These are phyloP conservation scores for Nothocercus julius DNA, from an alignment of 2,113 vertebrate genomes.

Conservation along the genomic window DNA sequence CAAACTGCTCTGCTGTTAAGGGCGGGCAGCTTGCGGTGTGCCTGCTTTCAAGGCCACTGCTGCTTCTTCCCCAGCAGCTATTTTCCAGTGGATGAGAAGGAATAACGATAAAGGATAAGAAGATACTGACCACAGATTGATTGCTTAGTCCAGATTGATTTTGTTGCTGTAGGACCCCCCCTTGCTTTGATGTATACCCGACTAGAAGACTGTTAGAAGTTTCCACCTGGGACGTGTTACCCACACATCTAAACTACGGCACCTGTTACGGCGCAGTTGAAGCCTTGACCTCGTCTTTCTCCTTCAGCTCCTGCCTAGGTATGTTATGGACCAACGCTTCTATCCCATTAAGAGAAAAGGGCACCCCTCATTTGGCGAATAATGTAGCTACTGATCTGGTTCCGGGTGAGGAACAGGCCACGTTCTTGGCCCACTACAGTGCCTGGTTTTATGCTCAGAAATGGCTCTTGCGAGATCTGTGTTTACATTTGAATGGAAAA, in stretches of 20 bases:
- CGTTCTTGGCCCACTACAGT: background rate
- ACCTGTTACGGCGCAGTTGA: background rate
- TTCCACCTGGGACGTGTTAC: background rate
- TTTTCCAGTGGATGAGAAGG: background rate
- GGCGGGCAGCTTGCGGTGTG: background rate
- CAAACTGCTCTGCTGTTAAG: background rate
- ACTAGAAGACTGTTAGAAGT: background rate
- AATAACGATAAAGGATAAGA: background rate
- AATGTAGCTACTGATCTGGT: background rate
- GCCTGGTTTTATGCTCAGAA: background rate
- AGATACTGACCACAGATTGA: background rate
- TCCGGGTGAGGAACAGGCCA: fast-evolving
- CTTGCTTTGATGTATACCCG: background rate
- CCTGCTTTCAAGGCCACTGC: background rate
- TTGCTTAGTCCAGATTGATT: background rate
- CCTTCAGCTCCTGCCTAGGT: background rate
- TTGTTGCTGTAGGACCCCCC: background rate
- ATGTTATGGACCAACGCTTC: background rate
- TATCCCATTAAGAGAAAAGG: background rate
- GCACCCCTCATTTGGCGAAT: background rate
- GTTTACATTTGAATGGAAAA: background rate
- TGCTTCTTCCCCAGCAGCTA: background rate
- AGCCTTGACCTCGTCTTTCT: constrained; percentile 9
- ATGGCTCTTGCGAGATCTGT: background rate
- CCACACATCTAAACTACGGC: background rate